Base-by-base conservation (phyloP, 2,888 invertebrate genomes). In the Heteropelma amictum region DNA sequence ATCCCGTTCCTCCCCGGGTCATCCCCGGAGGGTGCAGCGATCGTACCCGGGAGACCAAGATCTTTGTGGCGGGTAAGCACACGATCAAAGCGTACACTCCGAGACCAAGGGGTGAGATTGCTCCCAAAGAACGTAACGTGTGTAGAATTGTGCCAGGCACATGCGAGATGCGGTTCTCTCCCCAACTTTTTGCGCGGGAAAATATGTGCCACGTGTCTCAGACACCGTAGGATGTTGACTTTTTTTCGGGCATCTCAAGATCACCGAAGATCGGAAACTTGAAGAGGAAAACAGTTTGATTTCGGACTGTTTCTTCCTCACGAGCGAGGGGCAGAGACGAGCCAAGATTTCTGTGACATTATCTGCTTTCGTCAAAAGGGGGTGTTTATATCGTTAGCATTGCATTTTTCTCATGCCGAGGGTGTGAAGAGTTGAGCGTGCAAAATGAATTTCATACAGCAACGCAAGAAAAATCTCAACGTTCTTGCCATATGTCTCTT, bases 151-250 rank as follows among this genome's bases (percentile, higher is more conserved):
- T 82, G 80, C 79, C 81, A 76, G 80, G 77, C 80, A 72, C 79
- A 79, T 74, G 77, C 73, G 77, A 77, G 79, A 80, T 70, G n/a
- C 21, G 42, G 26, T 17, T 67, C 14, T 6, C 42, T 28, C 33
- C 23, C 23, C 35, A 67, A 68, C 78, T 83, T 7, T 7, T 10
- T 84, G 87, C 87, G 85, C 87, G 88, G 85, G 87, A 88, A 88
- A 83, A 12, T n/a, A n/a, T n/a, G 78, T 77, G 85, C 87, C 87
- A 87, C 87, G 87, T 77, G 83, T 80, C 79, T 65, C 1, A 12
- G 21, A 6, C 19, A 10, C 10, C 6, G n/a, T n/a, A n/a, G n/a
- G n/a, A n/a, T n/a, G n/a, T n/a, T n/a, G n/a, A n/a, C n/a, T n/a
- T n/a, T n/a, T n/a, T n/a, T n/a, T n/a, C n/a, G n/a, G n/a, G n/a